Evolutionary conservation across 2,113 vertebrate species (phyloP).

Genomic region (Toxotes chatareus): DNA sequence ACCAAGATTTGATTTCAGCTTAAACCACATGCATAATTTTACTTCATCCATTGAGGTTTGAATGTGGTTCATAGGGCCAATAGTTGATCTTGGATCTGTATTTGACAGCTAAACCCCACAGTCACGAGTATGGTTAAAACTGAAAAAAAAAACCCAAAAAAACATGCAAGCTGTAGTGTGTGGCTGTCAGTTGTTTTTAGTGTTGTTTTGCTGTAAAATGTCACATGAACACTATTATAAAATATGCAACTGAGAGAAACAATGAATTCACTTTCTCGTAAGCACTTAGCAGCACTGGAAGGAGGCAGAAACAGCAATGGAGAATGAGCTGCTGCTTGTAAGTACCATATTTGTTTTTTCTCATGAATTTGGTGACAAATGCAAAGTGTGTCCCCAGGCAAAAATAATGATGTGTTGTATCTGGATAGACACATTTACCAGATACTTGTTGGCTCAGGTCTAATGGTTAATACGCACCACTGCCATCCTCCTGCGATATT

Average conservation of each 20-base stretch:
- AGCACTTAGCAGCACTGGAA: conserved; percentile 9
- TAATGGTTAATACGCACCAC: background rate
- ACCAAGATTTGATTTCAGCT: background rate
- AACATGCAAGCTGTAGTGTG: background rate
- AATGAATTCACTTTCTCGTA: conserved; percentile 20
- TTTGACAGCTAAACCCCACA: background rate
- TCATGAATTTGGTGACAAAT: conserved; percentile 25
- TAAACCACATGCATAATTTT: background rate
- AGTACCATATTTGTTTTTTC: conserved; percentile 29
- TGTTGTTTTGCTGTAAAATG: conserved; percentile 34
- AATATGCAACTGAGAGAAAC: conserved; percentile 17
- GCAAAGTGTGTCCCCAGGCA: background rate
- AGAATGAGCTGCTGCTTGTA: conserved; percentile 1
- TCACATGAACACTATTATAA: conserved; percentile 24
- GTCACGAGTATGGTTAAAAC: conserved; percentile 6
- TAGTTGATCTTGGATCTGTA: conserved; percentile 17
- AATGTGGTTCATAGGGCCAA: background rate
- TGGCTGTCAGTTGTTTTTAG: conserved; percentile 12
- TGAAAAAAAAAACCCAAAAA: background rate
- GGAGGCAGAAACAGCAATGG: background rate
- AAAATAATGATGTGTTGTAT: conserved; percentile 30
- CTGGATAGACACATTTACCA: background rate
- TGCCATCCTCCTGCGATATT: background rate
- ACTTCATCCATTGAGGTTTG: background rate
- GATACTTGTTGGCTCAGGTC: conserved; percentile 1